A percentile compares a stretch with the other conserved stretches of the same genome.
These are phyloP conservation scores for Pagetopsis macropterus DNA, from an alignment of 2,797 vertebrate species.

Conservation along the genomic window DNA sequence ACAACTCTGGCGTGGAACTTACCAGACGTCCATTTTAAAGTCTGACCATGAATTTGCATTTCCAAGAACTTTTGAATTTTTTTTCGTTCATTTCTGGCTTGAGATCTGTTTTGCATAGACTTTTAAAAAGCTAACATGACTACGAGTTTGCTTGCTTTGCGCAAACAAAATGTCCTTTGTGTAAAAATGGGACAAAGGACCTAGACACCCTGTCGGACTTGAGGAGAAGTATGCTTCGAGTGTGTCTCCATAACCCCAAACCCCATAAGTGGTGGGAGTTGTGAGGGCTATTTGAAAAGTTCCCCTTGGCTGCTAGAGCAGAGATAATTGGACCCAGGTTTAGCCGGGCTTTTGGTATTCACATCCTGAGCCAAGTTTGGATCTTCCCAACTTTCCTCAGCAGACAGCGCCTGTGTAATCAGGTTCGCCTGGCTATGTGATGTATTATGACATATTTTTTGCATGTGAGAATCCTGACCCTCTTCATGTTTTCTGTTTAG, in stretches of 20 bases:
- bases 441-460: constrained; percentile 44
- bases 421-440: constrained; percentile 36
- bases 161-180: constrained; percentile 56
- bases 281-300: constrained; percentile 66
- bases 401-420: constrained; percentile 50
- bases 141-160: constrained; percentile 17
- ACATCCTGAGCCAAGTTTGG: constrained; percentile 72
- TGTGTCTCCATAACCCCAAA: constrained; percentile 65
- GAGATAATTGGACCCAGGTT: constrained; percentile 83
- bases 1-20: constrained; percentile 22
- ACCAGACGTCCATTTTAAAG: constrained; percentile 29
- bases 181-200: constrained; percentile 54
- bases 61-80: constrained; percentile 18
- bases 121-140: constrained; percentile 19
- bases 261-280: constrained; percentile 60
- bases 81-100: constrained; percentile 12
- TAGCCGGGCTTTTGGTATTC: constrained; percentile 73
- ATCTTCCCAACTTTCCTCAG: constrained; percentile 58
- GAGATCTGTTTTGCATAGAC: constrained; percentile 17
- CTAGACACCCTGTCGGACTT: constrained; percentile 41
- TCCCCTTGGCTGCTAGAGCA: constrained; percentile 79
- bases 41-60: constrained; percentile 37
- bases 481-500: constrained; percentile 7
- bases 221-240: constrained; percentile 48
- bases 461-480: constrained; percentile 37